A percentile compares a stretch with the other conserved stretches of the same genome.
These are phyloP conservation scores for Marasmarcha lunaedactyla DNA, from an alignment of 2,888 invertebrate species.

Conservation along the genomic window DNA sequence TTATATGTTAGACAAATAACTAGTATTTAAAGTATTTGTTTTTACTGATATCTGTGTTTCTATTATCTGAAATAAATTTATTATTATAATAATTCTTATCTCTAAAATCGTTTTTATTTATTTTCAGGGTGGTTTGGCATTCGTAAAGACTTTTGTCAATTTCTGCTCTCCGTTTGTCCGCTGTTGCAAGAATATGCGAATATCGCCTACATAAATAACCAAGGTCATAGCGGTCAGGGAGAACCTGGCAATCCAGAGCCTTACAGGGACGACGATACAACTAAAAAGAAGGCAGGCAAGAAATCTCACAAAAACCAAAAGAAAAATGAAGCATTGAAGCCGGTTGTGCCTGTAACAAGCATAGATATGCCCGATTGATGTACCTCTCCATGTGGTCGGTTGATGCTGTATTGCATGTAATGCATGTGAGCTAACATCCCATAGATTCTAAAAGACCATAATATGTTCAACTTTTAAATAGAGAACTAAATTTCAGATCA, in stretches of 20 bases:
- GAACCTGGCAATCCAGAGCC: conserved; percentile 49
- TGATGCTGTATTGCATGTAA: not conserved
- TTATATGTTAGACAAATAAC: too few relatives aligned
- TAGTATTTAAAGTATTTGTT: too few relatives aligned
- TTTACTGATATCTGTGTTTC: too few relatives aligned
- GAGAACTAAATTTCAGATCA: too few relatives aligned
- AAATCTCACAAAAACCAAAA: conserved; percentile 77
- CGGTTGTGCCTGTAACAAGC: conserved; percentile 88
- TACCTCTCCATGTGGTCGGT: not conserved
- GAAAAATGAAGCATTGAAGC: conserved; percentile 84
- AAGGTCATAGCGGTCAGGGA: conserved; percentile 40
- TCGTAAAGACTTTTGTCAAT: conserved; percentile 96
- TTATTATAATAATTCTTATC: too few relatives aligned
- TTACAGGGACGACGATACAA: conserved; percentile 50
- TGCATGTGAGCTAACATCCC: too few relatives aligned
- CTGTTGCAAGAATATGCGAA: conserved; percentile 98
- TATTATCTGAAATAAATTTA: too few relatives aligned
- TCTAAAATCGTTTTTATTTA: too few relatives aligned
- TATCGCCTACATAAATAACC: conserved; percentile 90
- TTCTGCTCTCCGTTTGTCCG: conserved; percentile 94
- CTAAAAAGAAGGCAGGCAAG: conserved; percentile 68
- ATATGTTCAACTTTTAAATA: too few relatives aligned
- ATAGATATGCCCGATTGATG: conserved; percentile 92
- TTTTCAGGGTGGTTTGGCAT: conserved; percentile 99
- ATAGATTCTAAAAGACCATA: conserved; percentile 26